phyloP scores from a whole-genome alignment of 1,140 invertebrate genomes.

The Calliopsis andreniformis region DNA sequence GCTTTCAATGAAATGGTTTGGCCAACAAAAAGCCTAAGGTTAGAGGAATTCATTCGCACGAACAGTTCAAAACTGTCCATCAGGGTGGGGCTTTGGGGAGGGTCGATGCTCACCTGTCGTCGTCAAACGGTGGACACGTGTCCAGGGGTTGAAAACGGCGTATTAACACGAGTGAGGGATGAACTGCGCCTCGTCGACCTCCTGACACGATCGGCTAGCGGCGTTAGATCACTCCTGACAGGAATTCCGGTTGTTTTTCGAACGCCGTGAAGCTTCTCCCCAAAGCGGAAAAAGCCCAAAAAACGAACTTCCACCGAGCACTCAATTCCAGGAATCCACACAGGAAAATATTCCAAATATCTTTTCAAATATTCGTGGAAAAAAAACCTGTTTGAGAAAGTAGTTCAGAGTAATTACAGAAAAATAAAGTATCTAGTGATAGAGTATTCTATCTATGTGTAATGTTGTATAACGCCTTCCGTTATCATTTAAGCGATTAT shows the following conservation, averaged over 20 bases:
- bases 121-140: conserved; percentile 48
- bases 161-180: conserved; percentile 54
- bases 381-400: too few relatives aligned
- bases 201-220: conserved; percentile 23
- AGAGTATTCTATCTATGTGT: too few relatives aligned
- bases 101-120: conserved; percentile 57
- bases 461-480: too few relatives aligned
- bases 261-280: not conserved
- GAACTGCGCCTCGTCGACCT: conserved; percentile 33
- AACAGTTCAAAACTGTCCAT: conserved; percentile 11
- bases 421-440: too few relatives aligned
- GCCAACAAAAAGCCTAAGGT: too few relatives aligned
- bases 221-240: conserved; percentile 27
- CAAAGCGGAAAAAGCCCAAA: not conserved
- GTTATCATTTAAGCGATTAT: too few relatives aligned
- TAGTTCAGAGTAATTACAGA: too few relatives aligned
- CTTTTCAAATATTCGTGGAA: too few relatives aligned
- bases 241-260: conserved; percentile 21
- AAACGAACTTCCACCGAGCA: not conserved
- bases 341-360: too few relatives aligned
- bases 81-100: not conserved
- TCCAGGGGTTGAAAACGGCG: conserved; percentile 36
- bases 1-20: too few relatives aligned
- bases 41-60: not conserved
- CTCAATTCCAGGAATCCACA: not conserved